A percentile compares a stretch with the other conserved stretches of the same genome.
These are phyloP conservation scores for Temnothorax ravouxi DNA, from an alignment of 2,888 invertebrate species.

Conservation along the genomic window DNA sequence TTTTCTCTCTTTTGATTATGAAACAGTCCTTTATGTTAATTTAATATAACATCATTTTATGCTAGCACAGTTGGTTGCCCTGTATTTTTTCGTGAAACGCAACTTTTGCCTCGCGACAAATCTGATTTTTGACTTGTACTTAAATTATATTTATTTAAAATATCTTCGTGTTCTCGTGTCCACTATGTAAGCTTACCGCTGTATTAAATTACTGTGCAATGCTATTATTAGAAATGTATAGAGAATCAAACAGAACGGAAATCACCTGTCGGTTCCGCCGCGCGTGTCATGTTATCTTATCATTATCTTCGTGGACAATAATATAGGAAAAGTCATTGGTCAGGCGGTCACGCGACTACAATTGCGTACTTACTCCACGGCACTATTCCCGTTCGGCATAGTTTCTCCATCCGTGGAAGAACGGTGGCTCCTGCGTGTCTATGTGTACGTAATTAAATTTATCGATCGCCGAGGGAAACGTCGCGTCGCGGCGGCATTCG, in stretches of 20 bases:
- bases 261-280: background rate
- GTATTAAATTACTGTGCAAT: background rate
- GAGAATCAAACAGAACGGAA: background rate
- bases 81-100: background rate
- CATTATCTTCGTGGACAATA: constrained; percentile 38
- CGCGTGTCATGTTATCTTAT: constrained; percentile 65
- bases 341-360: background rate
- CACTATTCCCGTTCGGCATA: background rate
- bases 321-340: constrained; percentile 18
- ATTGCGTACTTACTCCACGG: background rate
- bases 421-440: background rate
- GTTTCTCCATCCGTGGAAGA: constrained; percentile 30
- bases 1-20: background rate
- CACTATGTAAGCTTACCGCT: background rate
- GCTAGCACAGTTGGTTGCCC: background rate
- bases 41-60: background rate
- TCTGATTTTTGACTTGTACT: background rate
- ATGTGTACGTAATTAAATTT: constrained; percentile 68
- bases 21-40: background rate
- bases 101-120: background rate
- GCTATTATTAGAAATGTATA: constrained; percentile 10
- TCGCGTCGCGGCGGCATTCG: constrained; percentile 15
- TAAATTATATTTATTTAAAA: background rate
- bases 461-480: constrained; percentile 63
- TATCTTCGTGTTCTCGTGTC: background rate